Evolutionary conservation across 2,888 invertebrate species (phyloP).

Genomic region (Marronus borbonicus): DNA sequence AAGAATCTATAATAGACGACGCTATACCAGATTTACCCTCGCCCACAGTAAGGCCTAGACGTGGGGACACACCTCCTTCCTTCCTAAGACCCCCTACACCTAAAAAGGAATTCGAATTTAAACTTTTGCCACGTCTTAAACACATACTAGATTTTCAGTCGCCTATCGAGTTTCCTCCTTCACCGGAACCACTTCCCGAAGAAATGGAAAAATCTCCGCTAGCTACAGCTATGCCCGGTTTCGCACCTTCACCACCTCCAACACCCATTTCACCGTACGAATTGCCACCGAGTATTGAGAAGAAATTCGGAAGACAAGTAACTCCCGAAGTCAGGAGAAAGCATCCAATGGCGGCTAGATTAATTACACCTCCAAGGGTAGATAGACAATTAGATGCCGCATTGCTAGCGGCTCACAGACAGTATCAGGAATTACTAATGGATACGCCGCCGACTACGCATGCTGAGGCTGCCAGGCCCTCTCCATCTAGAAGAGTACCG

Average conservation of each 20-base stretch:
- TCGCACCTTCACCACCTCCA: constrained; percentile 21
- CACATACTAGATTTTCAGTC: constrained; percentile 16
- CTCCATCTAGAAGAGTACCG: constrained; percentile 7
- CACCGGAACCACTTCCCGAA: constrained; percentile 41
- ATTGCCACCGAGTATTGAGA: constrained; percentile 39
- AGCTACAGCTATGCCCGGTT: constrained; percentile 17
- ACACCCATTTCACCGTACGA: constrained; percentile 24
- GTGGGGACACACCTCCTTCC: constrained; percentile 42
- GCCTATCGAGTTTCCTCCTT: constrained; percentile 23
- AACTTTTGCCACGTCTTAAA: constrained; percentile 7
- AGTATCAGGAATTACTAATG: constrained; percentile 42
- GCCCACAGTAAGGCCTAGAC: constrained; percentile 37
- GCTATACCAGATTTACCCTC: constrained; percentile 36
- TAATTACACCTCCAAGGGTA: constrained; percentile 22
- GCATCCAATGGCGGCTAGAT: neutral
- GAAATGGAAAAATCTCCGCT: constrained; percentile 22
- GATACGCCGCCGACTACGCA: constrained; percentile 20
- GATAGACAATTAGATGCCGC: constrained; percentile 15
- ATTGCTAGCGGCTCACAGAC: constrained; percentile 32
- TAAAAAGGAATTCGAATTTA: constrained; percentile 13
- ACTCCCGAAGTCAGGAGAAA: constrained; percentile 12
- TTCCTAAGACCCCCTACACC: neutral
- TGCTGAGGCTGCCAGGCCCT: neutral
- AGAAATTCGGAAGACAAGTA: constrained; percentile 28
- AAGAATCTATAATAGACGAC: constrained; percentile 14